phyloP scores from a whole-genome alignment of 1,140 invertebrate species.

The Lethrus apterus region DNA sequence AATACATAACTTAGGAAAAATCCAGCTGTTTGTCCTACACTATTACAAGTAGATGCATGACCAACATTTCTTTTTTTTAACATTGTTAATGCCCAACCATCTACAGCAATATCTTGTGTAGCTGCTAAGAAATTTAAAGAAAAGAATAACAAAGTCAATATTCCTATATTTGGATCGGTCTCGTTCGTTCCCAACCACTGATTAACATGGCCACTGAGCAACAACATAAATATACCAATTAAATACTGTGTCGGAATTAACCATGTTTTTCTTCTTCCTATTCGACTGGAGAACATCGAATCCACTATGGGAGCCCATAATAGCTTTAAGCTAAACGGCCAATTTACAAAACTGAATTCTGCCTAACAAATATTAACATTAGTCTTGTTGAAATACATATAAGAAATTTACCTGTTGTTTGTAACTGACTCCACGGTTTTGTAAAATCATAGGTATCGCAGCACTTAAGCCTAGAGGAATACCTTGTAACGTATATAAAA shows the following conservation, averaged over 20 bases:
- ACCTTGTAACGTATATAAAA: constrained; percentile 92
- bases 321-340: constrained; percentile 97
- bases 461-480: constrained; percentile 90
- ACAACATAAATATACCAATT: constrained; percentile 77
- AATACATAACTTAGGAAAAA: constrained; percentile 96
- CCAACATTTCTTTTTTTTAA: constrained; percentile 92
- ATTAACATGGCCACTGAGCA: constrained; percentile 68
- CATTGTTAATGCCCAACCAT: constrained; percentile 99
- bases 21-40: constrained; percentile 95
- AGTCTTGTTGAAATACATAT: not conserved
- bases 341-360: constrained; percentile 95
- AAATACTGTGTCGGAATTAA: constrained; percentile 87
- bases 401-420: constrained; percentile 58
- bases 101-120: constrained; percentile 98
- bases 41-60: constrained; percentile 99
- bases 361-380: constrained; percentile 58
- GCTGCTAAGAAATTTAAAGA: constrained; percentile 92
- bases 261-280: constrained; percentile 96
- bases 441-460: constrained; percentile 92
- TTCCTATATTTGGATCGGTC: constrained; percentile 65
- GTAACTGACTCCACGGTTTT: constrained; percentile 84
- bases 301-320: constrained; percentile 98
- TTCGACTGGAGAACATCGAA: constrained; percentile 70
- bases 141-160: constrained; percentile 85
- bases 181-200: constrained; percentile 63